Conservation (phyloP, 2,113 vertebrate species). For the Arvicanthis niloticus region DNA sequence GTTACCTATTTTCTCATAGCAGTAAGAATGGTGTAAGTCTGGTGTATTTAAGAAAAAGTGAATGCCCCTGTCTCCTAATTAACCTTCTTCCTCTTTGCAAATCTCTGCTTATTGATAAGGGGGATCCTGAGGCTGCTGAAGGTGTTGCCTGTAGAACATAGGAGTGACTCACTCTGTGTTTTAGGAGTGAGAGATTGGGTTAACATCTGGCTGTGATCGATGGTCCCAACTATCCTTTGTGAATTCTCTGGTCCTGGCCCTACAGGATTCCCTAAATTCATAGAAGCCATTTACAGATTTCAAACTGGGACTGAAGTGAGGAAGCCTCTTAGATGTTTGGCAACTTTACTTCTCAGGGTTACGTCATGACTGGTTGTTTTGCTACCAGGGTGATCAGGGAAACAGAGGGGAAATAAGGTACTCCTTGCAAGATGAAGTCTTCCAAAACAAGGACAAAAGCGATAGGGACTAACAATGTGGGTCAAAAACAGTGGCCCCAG, state of each 20-base stretch:
- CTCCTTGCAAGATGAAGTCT: neutral
- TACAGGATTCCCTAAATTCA: neutral
- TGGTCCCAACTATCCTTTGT: neutral
- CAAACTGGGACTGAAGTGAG: neutral
- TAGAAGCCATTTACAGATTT: neutral
- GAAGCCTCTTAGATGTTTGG: neutral
- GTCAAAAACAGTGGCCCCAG: neutral
- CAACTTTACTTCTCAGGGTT: neutral
- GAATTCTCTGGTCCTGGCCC: neutral
- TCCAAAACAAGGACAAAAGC: slow-evolving; percentile 12
- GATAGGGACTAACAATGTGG: neutral
- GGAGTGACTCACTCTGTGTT: neutral
- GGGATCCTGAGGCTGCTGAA: neutral
- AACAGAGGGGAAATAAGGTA: neutral
- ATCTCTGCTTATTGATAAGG: neutral
- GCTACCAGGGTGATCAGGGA: neutral
- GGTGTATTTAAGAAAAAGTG: neutral
- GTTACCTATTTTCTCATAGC: neutral
- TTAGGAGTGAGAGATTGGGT: neutral
- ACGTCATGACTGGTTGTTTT: neutral
- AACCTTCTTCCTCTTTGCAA: neutral
- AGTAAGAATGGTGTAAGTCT: neutral
- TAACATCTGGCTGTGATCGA: neutral
- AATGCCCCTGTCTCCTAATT: neutral
- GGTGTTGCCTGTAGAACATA: neutral